phyloP scores from a whole-genome alignment of 2,797 vertebrate species.

The Sebastes steindachneri region DNA sequence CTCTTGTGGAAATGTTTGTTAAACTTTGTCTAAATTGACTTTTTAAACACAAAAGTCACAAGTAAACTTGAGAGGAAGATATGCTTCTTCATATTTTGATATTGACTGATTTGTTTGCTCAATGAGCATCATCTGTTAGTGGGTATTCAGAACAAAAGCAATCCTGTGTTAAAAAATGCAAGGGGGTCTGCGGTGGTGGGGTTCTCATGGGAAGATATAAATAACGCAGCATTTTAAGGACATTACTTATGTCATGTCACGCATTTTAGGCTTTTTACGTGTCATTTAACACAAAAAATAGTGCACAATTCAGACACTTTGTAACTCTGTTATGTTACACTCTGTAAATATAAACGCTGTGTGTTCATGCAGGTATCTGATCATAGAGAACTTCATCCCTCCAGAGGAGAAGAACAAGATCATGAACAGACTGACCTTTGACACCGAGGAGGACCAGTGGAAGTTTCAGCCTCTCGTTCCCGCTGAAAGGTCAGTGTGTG shows the following conservation, averaged over 20 bases:
- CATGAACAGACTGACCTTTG: constrained; percentile 93
- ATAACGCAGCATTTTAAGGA: too few relatives aligned
- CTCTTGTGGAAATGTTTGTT: not conserved
- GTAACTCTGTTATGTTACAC: not conserved
- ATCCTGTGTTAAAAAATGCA: too few relatives aligned
- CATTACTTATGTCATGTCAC: too few relatives aligned
- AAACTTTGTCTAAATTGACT: not conserved
- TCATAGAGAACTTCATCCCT: constrained; percentile 98
- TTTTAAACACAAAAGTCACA: not conserved
- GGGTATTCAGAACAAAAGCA: not conserved
- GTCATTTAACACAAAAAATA: too few relatives aligned
- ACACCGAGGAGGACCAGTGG: constrained; percentile 95
- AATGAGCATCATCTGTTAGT: not conserved
- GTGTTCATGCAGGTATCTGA: constrained; percentile 87
- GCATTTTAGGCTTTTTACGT: too few relatives aligned
- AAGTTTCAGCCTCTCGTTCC: constrained; percentile 93
- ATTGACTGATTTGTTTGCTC: not conserved
- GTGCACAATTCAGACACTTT: not conserved
- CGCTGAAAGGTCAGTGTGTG: constrained; percentile 83
- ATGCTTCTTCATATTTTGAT: not conserved
- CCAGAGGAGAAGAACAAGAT: constrained; percentile 98
- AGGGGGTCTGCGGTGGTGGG: too few relatives aligned
- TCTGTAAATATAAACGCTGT: not conserved
- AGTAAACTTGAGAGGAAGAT: not conserved
- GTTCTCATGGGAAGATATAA: too few relatives aligned